Conservation (phyloP, 2,113 vertebrate species). For the Mellivora capensis region DNA sequence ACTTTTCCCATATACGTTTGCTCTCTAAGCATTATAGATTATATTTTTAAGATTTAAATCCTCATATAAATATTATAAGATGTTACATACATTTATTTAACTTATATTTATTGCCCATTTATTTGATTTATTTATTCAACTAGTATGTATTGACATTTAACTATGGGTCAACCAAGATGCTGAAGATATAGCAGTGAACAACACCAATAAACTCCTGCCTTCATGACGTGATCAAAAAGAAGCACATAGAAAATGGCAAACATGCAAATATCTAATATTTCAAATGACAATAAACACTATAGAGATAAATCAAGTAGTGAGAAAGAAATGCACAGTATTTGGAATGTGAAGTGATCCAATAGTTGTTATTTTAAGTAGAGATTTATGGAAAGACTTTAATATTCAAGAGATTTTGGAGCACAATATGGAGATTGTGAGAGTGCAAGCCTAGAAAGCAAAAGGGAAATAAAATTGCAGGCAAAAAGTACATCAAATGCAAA, state of each 20-base stretch:
- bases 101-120: neutral
- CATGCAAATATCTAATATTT: neutral
- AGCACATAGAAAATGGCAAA: neutral
- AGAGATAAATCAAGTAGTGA: neutral
- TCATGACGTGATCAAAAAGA: neutral
- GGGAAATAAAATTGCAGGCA: neutral
- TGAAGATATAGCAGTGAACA: neutral
- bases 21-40: neutral
- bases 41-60: neutral
- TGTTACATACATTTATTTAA: neutral
- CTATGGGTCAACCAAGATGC: neutral
- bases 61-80: neutral
- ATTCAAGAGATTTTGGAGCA: neutral
- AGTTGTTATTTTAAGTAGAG: neutral
- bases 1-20: neutral
- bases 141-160: neutral
- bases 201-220: neutral
- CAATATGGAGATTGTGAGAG: neutral
- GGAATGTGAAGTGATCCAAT: neutral
- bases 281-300: neutral
- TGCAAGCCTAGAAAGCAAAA: neutral
- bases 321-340: neutral
- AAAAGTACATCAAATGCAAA: neutral
- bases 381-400: neutral
- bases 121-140: neutral